Evolutionary conservation across 2,113 vertebrate genomes (phyloP), one percentile per base, ranked within the genome.

Genomic region (Zosterops japonicus): DNA sequence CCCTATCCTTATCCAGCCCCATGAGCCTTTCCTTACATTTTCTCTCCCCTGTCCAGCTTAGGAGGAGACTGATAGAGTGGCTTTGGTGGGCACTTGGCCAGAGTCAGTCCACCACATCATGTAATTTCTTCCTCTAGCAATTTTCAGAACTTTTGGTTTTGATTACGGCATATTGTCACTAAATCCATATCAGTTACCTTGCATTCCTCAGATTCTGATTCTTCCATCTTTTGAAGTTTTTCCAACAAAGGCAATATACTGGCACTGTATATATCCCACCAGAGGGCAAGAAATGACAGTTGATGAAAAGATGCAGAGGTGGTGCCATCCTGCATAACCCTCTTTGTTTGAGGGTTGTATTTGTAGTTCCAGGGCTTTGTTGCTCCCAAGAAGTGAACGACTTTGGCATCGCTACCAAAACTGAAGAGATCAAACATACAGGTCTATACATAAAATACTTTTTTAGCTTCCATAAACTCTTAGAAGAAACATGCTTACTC

Each of bases 361-460:
- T 50, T 94, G 86, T 95, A 97, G 53, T 96, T 97, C 99, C 99
- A 99, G 0, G 99, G 99, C 65, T 99, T 99, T 15, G 33, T 59
- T 2, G 95, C 29, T 57, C 99, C 99, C 41, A 98, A n/a, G 85
- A 99, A 99, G 89, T 99, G 99, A 87, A 99, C 96, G 14, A 99
- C 98, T 95, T 98, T 99, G 15, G 98, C 98, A 14, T 97, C 71
- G 64, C 98, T 96, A 20, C 99, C 99, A 64, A 98, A 99, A 75
- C 99, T 99, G 79, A 3, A 49, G 33, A 56, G 42, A 53, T 74
- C 41, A 92, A 93, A 90, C 20, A 91, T 9, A 87, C 5, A 78
- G 4, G 31, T 53, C 16, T 46, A 41, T 14, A 67, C 2, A 35
- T 46, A 50, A 71, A 75, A 41, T 47, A 15, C 27, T 56, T 35